Base-by-base conservation (phyloP, 2,113 vertebrate genomes). In the Prunella fulvescens region DNA sequence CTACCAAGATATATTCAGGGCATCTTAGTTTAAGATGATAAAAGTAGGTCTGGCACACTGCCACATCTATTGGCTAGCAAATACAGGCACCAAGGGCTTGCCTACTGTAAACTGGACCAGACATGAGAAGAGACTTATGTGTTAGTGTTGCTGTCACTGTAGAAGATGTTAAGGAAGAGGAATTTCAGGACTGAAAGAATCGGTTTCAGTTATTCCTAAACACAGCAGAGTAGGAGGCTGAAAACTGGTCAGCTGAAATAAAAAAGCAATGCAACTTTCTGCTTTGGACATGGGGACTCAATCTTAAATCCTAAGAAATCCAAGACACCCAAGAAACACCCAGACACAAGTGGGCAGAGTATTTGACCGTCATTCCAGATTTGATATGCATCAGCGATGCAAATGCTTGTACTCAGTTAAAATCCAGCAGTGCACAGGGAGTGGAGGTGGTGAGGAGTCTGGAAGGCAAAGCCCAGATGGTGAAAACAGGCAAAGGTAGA, bases 291-390 rank as follows among this genome's bases (percentile, higher is more conserved):
- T 62, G 76, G 82, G 31, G 86, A 83, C 91, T 94, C 92, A 94
- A 6, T 19, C 51, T 19, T 92, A 94, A 96, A 83, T 78, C 92
- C 86, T 39, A 54, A 77, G 95, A 96, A 97, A 96, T 81, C 56
- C 76, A 92, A 95, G 92, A 92, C 82, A 51, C 62, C 67, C 86
- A 90, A 86, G 79, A 97, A 93, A 93, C 54, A 88, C 26, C 58
- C 88, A 90, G 71, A 53, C 62, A 73, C 58, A 76, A 95, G 9
- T 28, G 42, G 47, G 29, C 28, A 93, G 67, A 81, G 29, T 62
- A 84, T 88, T 77, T 77, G 88, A 88, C 92, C 3, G 2, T 83
- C 88, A 6, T 94, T 97, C 95, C 95, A 90, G 94, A 97, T 96
- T 96, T 44, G 54, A 83, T 66, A 96, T 51, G 88, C 96, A 90